These are phyloP conservation scores for Lycia hirtaria DNA, from an alignment of 2,888 invertebrate species.

Conservation along the genomic window DNA sequence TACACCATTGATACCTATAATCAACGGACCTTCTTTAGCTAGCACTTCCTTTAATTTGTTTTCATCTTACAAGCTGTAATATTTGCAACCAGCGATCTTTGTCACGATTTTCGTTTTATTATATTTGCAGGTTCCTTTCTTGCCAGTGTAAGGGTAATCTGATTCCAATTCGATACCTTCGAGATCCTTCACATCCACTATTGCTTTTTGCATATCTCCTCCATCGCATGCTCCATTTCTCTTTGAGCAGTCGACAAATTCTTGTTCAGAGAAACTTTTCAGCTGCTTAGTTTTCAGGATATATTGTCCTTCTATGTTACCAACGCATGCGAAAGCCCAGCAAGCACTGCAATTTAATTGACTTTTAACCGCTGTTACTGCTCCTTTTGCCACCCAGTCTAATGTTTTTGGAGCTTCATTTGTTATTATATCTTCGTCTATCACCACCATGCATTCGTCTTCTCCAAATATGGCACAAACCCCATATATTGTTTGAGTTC, in stretches of 20 bases:
- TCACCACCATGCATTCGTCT: neutral
- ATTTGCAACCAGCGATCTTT: conserved; percentile 7
- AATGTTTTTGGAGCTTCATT: conserved; percentile 11
- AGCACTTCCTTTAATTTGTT: conserved; percentile 11
- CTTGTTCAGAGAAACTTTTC: conserved; percentile 23
- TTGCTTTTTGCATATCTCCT: neutral
- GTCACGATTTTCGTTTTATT: neutral
- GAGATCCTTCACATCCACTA: conserved; percentile 2
- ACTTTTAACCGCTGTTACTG: conserved; percentile 6
- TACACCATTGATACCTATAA: neutral
- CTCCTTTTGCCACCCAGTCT: conserved; percentile 6
- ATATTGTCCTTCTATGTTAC: conserved; percentile 20
- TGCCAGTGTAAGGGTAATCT: conserved; percentile 4
- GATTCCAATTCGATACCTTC: conserved; percentile 9
- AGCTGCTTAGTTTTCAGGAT: conserved; percentile 2
- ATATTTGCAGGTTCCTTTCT: neutral
- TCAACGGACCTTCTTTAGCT: conserved; percentile 12
- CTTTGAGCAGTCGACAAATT: conserved; percentile 20
- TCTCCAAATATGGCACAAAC: neutral
- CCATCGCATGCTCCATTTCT: neutral
- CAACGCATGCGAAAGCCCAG: conserved; percentile 22
- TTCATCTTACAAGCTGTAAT: conserved; percentile 2
- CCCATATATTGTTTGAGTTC: conserved; percentile 8
- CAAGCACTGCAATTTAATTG: conserved; percentile 15
- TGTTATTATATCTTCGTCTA: neutral